Percentiles rank a stretch among this genome's conserved stretches.
Evolutionary conservation across 2,888 invertebrate genomes (phyloP).

Genomic region (Trileptium ribeirensis): DNA sequence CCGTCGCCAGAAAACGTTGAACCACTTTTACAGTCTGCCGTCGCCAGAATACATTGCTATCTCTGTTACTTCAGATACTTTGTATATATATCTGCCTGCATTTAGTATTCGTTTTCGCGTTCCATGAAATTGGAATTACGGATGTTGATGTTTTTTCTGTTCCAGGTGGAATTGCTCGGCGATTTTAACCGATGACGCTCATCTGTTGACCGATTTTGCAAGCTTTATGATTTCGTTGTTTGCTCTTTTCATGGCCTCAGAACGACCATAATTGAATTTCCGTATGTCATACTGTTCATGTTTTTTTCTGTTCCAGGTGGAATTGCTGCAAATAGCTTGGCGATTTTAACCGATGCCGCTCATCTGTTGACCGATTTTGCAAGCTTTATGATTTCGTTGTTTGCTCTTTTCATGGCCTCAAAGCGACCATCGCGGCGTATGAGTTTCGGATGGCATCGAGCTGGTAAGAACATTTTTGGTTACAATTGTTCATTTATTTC

Average conservation of each 20-base stretch:
- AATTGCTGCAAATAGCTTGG: conserved; percentile 65
- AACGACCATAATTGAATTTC: too few relatives aligned
- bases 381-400: conserved; percentile 95
- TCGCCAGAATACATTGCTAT: too few relatives aligned
- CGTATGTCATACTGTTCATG: too few relatives aligned
- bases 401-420: conserved; percentile 77
- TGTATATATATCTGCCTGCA: too few relatives aligned
- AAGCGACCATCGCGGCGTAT: conserved; percentile 75
- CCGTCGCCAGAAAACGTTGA: too few relatives aligned
- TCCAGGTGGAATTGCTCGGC: conserved; percentile 67
- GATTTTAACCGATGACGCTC: conserved; percentile 92
- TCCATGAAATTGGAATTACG: too few relatives aligned
- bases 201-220: conserved; percentile 91
- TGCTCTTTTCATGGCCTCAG: conserved; percentile 74
- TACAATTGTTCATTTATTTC: too few relatives aligned
- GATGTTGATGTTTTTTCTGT: too few relatives aligned
- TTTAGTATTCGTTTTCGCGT: too few relatives aligned
- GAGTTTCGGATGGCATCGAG: conserved; percentile 88
- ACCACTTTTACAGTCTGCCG: too few relatives aligned
- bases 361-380: conserved; percentile 95
- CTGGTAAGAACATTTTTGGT: too few relatives aligned
- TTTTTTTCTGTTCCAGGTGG: conserved; percentile 63
- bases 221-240: conserved; percentile 98
- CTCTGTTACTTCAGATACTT: too few relatives aligned
- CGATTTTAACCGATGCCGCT: conserved; percentile 90